Conservation (phyloP, 2,113 vertebrate species). For the Psilopogon haemacephalus region DNA sequence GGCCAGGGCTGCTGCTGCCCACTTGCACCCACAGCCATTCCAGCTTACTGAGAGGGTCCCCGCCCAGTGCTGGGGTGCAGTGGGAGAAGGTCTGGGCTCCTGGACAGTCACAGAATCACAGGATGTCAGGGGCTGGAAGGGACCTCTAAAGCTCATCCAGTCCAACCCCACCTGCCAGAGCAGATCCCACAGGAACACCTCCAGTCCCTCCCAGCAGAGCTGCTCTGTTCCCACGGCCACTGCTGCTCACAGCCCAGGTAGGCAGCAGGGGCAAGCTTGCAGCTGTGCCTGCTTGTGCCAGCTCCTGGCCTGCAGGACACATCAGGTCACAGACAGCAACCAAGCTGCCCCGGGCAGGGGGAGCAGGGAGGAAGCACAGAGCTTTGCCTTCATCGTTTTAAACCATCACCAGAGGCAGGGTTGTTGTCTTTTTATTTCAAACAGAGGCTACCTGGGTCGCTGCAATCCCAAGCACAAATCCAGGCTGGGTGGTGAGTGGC, state of each 20-base stretch:
- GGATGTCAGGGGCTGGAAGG: no score
- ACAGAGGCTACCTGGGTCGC: no score
- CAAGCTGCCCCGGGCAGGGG: no score
- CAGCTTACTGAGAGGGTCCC: background rate
- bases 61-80: fast-evolving
- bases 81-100: fast-evolving
- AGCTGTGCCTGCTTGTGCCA: background rate
- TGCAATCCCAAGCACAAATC: no score
- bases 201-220: background rate
- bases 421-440: background rate
- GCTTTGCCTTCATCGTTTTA: background rate
- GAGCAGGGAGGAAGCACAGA: background rate
- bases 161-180: no score
- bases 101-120: no score
- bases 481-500: no score
- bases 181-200: no score
- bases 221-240: fast-evolving
- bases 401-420: background rate
- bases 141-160: no score
- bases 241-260: background rate
- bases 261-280: no score
- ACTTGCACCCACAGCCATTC: background rate
- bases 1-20: background rate
- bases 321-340: background rate
- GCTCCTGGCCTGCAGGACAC: background rate